Conservation (phyloP, 2,113 vertebrate genomes). For the Melozone crissalis region DNA sequence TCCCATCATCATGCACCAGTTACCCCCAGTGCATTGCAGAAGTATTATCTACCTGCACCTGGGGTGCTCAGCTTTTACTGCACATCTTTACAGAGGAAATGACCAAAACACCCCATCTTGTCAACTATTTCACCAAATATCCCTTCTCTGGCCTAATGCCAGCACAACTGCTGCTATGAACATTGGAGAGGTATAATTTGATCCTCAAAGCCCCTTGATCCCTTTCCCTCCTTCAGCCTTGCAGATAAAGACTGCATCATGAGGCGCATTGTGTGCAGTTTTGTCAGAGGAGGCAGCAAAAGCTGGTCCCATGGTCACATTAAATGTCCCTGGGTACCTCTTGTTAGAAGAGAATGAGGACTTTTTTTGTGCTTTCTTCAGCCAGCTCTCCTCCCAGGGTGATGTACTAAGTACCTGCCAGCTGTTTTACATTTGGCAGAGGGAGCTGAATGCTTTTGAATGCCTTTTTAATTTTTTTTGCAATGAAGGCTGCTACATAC, state of each 20-base stretch:
- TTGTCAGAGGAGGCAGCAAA: constrained; percentile 13
- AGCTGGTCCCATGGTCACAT: neutral
- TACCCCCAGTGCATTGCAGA: neutral
- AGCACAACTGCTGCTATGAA: neutral
- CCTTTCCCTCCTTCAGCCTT: neutral
- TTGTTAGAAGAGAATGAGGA: neutral
- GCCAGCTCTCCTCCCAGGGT: neutral
- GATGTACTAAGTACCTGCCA: constrained; percentile 20
- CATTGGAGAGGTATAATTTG: neutral
- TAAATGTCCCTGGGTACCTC: neutral
- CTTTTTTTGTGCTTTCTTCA: neutral
- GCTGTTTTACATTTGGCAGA: constrained; percentile 27
- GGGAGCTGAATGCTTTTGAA: neutral
- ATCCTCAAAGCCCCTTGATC: neutral
- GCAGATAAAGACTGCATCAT: neutral
- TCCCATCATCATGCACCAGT: fast-evolving
- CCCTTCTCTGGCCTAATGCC: neutral
- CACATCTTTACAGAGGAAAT: neutral
- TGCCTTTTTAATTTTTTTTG: neutral
- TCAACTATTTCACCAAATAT: neutral
- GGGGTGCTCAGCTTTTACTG: neutral
- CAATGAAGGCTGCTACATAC: neutral
- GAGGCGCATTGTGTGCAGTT: neutral
- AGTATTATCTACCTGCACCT: neutral
- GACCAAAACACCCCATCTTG: neutral